Evolutionary conservation across 2,113 vertebrate genomes (phyloP).

Genomic region (Carettochelys insculpta): DNA sequence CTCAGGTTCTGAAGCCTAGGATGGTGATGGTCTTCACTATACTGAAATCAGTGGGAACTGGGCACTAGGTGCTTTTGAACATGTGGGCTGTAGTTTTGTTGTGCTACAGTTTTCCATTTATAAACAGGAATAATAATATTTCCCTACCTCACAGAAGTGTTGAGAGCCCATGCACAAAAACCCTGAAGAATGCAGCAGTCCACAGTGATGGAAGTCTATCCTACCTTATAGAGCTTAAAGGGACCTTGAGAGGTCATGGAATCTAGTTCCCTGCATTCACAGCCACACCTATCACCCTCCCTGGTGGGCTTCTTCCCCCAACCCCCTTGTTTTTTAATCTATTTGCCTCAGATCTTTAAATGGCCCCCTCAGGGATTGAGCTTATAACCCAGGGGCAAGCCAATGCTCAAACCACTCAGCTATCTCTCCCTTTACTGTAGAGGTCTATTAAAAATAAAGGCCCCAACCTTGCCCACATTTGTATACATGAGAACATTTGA

Average conservation of each 20-base stretch:
- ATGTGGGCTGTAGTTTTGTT: not conserved
- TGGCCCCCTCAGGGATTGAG: no score
- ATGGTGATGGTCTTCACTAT: not conserved
- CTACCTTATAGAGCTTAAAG: no score
- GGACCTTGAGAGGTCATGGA: no score
- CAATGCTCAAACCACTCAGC: no score
- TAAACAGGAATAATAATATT: not conserved
- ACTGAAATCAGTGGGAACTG: not conserved
- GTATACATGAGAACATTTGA: not conserved
- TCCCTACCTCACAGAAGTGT: not conserved
- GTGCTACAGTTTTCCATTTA: not conserved
- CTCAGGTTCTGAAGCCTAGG: not conserved
- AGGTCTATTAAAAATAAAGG: not conserved
- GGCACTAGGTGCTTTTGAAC: not conserved
- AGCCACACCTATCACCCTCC: no score
- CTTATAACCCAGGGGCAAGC: no score
- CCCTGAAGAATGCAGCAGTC: not conserved
- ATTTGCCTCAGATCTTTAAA: no score
- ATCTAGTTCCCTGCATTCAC: no score
- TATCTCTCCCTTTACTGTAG: no score
- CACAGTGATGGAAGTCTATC: not conserved
- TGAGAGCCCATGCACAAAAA: no score
- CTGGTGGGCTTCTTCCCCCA: no score
- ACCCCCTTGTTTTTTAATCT: no score
- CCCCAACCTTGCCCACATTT: not conserved